phyloP scores from a whole-genome alignment of 1,140 invertebrate species.

The Drosophila bipectinata region DNA sequence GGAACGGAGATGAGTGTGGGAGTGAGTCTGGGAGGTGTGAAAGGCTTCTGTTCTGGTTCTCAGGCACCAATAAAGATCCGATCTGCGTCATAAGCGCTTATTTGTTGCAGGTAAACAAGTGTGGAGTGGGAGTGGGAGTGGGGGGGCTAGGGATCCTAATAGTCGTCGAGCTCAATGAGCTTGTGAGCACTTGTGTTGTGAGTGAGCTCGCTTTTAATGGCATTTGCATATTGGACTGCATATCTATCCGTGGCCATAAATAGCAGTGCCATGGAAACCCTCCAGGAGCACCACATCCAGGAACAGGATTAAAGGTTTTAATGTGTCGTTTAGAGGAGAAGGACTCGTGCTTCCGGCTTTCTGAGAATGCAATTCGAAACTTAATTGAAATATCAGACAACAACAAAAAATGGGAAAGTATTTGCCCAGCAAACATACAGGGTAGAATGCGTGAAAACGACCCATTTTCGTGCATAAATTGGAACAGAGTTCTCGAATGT shows the following conservation, averaged over 20 bases:
- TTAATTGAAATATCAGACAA: conserved; percentile 38
- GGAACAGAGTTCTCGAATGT: conserved; percentile 50
- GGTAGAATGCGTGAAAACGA: conserved; percentile 67
- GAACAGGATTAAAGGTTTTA: neutral
- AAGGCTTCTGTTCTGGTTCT: conserved; percentile 9
- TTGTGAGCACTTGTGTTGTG: conserved; percentile 55
- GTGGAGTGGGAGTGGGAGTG: neutral
- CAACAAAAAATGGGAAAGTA: conserved; percentile 23
- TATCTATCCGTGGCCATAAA: conserved; percentile 6
- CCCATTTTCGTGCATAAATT: conserved; percentile 61
- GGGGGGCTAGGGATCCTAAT: conserved; percentile 28
- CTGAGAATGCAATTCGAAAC: conserved; percentile 27
- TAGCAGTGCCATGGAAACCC: neutral
- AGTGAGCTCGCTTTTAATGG: conserved; percentile 30
- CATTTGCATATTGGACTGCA: conserved; percentile 67
- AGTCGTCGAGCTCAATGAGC: conserved; percentile 70
- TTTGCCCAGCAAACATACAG: conserved; percentile 24
- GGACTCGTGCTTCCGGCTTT: neutral
- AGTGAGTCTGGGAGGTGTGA: conserved; percentile 19
- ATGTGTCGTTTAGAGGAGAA: neutral
- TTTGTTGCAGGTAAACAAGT: conserved; percentile 67
- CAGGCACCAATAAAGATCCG: conserved; percentile 52
- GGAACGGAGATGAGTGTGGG: neutral
- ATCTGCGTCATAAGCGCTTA: conserved; percentile 75
- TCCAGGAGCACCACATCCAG: neutral